These are phyloP conservation scores for Istiophorus platypterus DNA, from an alignment of 2,113 vertebrate genomes.

Conservation along the genomic window DNA sequence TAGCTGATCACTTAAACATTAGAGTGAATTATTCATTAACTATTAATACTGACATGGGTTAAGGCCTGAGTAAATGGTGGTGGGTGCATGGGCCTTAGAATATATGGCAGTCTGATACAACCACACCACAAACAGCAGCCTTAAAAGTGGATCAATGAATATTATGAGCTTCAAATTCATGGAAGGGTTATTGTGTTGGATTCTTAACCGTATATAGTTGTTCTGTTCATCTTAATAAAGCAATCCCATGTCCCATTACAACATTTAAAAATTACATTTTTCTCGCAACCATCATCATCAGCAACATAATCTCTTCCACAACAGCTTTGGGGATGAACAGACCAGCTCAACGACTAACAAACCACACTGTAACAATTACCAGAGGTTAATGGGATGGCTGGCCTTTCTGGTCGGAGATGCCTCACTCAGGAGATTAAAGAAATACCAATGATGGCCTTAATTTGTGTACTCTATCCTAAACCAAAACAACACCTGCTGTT, in stretches of 20 bases:
- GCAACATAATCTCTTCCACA: conserved; percentile 15
- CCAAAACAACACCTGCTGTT: conserved; percentile 37
- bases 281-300: conserved; percentile 12
- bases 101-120: neutral
- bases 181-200: neutral
- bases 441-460: conserved; percentile 33
- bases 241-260: neutral
- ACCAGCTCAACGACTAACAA: neutral
- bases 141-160: conserved; percentile 1
- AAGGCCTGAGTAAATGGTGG: neutral
- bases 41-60: neutral
- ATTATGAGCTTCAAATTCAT: neutral
- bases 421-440: conserved; percentile 52
- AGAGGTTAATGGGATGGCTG: conserved; percentile 52
- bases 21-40: neutral
- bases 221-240: neutral
- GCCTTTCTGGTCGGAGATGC: conserved; percentile 22
- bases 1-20: neutral
- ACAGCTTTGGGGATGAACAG: conserved; percentile 4
- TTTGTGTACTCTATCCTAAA: conserved; percentile 16
- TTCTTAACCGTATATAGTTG: neutral
- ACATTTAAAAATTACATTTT: neutral
- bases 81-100: neutral
- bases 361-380: conserved; percentile 28
- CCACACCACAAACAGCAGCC: neutral